phyloP scores from a whole-genome alignment of 2,888 invertebrate genomes.

The Agriopis marginaria region DNA sequence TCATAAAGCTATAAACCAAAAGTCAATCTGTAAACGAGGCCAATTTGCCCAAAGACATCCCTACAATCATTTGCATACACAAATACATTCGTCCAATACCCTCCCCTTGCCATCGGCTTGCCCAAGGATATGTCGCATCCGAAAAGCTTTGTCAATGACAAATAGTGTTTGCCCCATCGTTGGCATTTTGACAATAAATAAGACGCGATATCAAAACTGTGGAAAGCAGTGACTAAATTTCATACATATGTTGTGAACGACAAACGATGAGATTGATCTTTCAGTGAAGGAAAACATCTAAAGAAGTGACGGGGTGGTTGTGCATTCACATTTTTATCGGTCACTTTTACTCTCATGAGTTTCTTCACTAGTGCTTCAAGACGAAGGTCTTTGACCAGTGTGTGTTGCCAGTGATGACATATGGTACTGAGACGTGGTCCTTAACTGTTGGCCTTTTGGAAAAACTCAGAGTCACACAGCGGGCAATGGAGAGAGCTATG shows the following conservation, averaged over 20 bases:
- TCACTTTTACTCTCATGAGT: not conserved
- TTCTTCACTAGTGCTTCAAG: too few relatives aligned
- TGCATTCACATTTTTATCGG: too few relatives aligned
- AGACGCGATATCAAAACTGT: constrained; percentile 54
- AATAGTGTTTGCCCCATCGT: constrained; percentile 78
- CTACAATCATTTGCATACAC: constrained; percentile 44
- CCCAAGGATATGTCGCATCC: constrained; percentile 65
- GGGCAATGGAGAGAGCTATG: too few relatives aligned
- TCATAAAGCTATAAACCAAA: constrained; percentile 21
- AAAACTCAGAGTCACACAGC: too few relatives aligned
- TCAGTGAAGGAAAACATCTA: too few relatives aligned
- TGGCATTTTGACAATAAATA: constrained; percentile 85
- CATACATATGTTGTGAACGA: not conserved
- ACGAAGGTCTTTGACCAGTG: too few relatives aligned
- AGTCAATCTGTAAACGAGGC: constrained; percentile 40
- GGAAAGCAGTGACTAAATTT: constrained; percentile 20
- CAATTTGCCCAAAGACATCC: constrained; percentile 48
- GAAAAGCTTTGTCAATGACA: constrained; percentile 82
- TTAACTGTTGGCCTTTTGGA: too few relatives aligned
- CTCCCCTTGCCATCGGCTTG: constrained; percentile 26
- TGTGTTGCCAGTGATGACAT: too few relatives aligned
- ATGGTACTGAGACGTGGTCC: too few relatives aligned
- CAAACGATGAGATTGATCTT: not conserved
- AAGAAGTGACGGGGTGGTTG: too few relatives aligned
- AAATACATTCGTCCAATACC: constrained; percentile 64